Percentiles rank a stretch among this genome's conserved stretches.
These are phyloP conservation scores for Tamias sibiricus DNA, from an alignment of 2,113 vertebrate genomes.

Conservation along the genomic window DNA sequence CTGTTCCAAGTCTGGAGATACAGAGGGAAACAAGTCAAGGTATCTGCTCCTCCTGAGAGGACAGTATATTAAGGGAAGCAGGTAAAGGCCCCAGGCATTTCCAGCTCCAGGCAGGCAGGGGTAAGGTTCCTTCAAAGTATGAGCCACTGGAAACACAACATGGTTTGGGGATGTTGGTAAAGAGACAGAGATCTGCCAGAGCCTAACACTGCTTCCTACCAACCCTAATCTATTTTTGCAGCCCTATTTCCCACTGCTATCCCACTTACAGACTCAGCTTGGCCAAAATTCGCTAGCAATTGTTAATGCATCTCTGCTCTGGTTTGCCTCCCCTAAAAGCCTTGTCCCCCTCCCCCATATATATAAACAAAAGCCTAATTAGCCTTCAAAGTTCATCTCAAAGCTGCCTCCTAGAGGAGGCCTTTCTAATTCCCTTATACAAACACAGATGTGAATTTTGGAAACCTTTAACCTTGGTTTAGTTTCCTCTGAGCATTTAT, in stretches of 20 bases:
- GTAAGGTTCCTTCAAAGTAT: neutral
- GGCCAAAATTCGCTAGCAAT: neutral
- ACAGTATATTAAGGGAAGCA: neutral
- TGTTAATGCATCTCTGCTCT: neutral
- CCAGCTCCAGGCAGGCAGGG: neutral
- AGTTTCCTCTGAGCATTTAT: neutral
- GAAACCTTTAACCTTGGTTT: neutral
- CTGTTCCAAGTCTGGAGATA: neutral
- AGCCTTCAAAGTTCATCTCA: neutral
- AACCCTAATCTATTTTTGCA: slow-evolving; percentile 23
- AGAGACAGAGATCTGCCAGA: neutral
- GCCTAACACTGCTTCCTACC: neutral
- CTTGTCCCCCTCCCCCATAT: neutral
- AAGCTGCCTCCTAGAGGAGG: neutral
- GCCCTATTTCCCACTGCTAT: slow-evolving; percentile 14
- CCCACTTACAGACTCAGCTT: neutral
- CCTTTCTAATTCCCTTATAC: neutral
- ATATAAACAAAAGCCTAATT: neutral
- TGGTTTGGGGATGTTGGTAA: too few species aligned
- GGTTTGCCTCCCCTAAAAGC: neutral
- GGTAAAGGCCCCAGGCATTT: neutral
- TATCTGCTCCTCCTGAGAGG: neutral
- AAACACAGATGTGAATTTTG: neutral
- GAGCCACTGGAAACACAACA: neutral
- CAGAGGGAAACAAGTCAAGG: neutral